These are phyloP conservation scores for Theodoxus fluviatilis DNA, from an alignment of 2,888 invertebrate genomes.

Conservation along the genomic window DNA sequence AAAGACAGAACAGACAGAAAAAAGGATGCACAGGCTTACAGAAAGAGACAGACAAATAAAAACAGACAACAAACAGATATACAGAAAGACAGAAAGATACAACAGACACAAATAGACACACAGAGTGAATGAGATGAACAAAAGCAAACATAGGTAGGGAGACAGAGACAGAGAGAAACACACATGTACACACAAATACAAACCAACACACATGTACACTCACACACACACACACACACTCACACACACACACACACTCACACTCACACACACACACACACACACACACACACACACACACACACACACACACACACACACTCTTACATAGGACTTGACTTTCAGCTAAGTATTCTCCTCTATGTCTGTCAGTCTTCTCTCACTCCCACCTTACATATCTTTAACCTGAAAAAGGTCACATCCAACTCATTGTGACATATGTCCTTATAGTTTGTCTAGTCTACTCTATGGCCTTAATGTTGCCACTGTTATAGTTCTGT, in stretches of 20 bases:
- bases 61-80: slow-evolving; percentile 2
- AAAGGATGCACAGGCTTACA: neutral
- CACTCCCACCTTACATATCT: no score
- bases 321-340: neutral
- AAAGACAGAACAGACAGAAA: neutral
- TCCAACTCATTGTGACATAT: no score
- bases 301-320: slow-evolving; percentile 14
- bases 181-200: neutral
- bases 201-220: neutral
- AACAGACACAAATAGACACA: slow-evolving; percentile 5
- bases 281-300: slow-evolving; percentile 15
- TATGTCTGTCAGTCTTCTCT: no score
- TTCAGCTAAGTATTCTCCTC: no score
- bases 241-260: neutral
- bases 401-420: no score
- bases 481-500: no score
- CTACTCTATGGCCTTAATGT: no score
- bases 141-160: neutral
- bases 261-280: slow-evolving; percentile 3
- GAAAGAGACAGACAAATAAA: neutral
- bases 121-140: neutral
- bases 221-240: slow-evolving; percentile 17
- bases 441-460: no score
- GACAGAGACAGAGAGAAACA: neutral
- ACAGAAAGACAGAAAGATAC: neutral